Conservation (phyloP, 53 echinoderm and acorn worm genomes). For the Paracentrotus lividus region DNA sequence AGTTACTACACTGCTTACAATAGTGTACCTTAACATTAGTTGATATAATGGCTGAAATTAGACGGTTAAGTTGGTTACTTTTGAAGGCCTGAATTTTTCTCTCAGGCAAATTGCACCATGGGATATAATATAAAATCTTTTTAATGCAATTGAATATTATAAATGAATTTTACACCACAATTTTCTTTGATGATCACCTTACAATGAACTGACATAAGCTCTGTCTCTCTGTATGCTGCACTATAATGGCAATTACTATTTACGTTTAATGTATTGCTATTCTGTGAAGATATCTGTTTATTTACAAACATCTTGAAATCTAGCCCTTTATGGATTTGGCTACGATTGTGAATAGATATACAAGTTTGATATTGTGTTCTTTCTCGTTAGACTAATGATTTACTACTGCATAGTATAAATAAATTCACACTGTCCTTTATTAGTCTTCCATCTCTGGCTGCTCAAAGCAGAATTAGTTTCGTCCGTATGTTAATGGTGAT, state of each 20-base stretch:
- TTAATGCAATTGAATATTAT: neutral
- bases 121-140: neutral
- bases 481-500: neutral
- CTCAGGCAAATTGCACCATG: neutral
- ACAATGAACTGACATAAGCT: neutral
- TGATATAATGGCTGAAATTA: slow-evolving; percentile 16
- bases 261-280: neutral
- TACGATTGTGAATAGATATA: neutral
- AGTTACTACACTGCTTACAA: neutral
- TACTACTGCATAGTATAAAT: neutral
- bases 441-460: slow-evolving; percentile 2
- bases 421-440: neutral
- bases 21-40: neutral
- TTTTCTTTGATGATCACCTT: neutral
- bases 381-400: neutral
- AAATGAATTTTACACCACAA: too few species aligned
- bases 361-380: neutral
- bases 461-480: neutral
- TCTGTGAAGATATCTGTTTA: neutral
- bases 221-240: neutral
- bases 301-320: neutral
- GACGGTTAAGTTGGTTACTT: neutral
- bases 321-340: neutral
- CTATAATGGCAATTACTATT: neutral
- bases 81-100: slow-evolving; percentile 7